Evolutionary conservation across 2,113 vertebrate genomes (phyloP).

Genomic region (Paramormyrops kingsleyae): DNA sequence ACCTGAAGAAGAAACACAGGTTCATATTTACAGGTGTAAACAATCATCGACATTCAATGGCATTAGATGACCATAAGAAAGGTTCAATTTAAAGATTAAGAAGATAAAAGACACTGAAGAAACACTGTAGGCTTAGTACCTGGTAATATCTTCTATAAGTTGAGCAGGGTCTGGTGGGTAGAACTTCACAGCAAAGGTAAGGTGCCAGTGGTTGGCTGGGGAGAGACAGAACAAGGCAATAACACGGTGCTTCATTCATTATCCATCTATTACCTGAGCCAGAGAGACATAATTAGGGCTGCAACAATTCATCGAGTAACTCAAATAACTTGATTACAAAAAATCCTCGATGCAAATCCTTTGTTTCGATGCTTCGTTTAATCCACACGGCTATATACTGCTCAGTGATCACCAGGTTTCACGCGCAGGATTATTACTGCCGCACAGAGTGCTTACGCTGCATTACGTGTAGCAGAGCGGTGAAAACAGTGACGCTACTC

Average conservation of each 20-base stretch:
- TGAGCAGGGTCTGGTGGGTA: conserved; percentile 96
- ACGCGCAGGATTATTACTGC: no score
- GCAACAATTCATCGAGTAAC: no score
- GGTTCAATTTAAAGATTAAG: background rate
- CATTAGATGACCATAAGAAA: background rate
- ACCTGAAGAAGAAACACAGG: conserved; percentile 60
- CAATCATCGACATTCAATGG: background rate
- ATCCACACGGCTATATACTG: no score
- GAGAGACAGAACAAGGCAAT: conserved; percentile 29
- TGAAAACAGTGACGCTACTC: no score
- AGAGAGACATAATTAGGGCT: background rate
- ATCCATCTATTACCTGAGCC: background rate
- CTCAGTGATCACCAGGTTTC: no score
- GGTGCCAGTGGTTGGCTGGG: conserved; percentile 82
- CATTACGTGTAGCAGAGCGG: no score
- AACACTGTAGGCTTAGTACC: conserved; percentile 57
- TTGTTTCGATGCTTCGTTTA: no score
- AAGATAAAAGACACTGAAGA: conserved; percentile 29
- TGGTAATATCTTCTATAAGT: conserved; percentile 95
- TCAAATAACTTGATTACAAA: no score
- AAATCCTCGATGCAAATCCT: no score
- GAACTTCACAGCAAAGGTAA: conserved; percentile 92
- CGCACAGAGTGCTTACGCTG: no score
- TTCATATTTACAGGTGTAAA: background rate
- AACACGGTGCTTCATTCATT: conserved; percentile 11